Conservation (phyloP, 1,140 invertebrate genomes). For the Drosophila funebris region DNA sequence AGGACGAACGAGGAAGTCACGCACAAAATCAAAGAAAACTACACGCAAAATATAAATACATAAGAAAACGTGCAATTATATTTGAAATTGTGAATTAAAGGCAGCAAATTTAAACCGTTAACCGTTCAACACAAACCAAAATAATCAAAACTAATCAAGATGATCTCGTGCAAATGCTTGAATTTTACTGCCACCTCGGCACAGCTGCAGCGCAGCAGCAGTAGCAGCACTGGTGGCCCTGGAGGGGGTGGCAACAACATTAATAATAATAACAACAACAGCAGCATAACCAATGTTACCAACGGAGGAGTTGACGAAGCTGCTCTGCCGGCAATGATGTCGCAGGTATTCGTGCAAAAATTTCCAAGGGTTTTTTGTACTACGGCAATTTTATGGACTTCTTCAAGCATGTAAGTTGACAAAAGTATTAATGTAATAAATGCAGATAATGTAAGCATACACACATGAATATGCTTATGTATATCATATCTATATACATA, state of each 20-base stretch:
- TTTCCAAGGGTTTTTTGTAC: constrained; percentile 47
- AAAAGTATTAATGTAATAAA: neutral
- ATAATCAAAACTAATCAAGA: constrained; percentile 53
- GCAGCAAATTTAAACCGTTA: constrained; percentile 31
- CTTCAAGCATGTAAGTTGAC: constrained; percentile 70
- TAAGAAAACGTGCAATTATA: constrained; percentile 28
- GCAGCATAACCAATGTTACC: constrained; percentile 8
- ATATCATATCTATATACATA: no score
- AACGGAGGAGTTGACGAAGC: constrained; percentile 20
- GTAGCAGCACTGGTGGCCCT: constrained; percentile 1
- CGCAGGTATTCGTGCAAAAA: constrained; percentile 56
- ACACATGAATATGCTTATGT: neutral
- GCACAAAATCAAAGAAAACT: constrained; percentile 29
- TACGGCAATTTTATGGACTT: constrained; percentile 63
- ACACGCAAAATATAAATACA: constrained; percentile 13
- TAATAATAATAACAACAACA: constrained; percentile 28
- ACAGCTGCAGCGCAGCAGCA: constrained; percentile 47
- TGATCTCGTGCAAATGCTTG: constrained; percentile 75
- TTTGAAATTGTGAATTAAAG: constrained; percentile 24
- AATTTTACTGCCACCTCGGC: constrained; percentile 63
- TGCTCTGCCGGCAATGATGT: constrained; percentile 27
- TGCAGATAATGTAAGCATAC: neutral
- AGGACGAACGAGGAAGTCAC: constrained; percentile 50
- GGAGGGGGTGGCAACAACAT: constrained; percentile 7
- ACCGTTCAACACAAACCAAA: constrained; percentile 42